Evolutionary conservation across 2,797 vertebrate species (phyloP).

Genomic region (Ctenopoma kingsleyae): DNA sequence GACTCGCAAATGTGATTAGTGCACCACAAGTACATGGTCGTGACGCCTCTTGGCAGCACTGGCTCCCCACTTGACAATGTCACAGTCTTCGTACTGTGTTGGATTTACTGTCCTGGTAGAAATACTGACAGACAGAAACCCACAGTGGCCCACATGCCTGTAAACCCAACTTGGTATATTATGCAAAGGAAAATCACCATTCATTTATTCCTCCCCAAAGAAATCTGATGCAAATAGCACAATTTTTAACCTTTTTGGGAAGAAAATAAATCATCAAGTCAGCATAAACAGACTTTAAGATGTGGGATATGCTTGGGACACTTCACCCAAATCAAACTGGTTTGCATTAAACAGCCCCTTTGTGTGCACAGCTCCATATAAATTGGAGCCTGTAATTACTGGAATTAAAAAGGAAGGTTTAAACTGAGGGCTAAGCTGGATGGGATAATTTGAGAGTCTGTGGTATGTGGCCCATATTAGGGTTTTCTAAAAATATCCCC

Average conservation of each 20-base stretch:
- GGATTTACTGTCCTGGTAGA: slow-evolving; percentile 77
- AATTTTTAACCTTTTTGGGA: slow-evolving; percentile 79
- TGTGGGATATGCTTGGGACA: slow-evolving; percentile 88
- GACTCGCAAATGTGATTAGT: slow-evolving; percentile 76
- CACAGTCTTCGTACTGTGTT: slow-evolving; percentile 65
- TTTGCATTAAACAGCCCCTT: slow-evolving; percentile 90
- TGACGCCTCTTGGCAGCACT: slow-evolving; percentile 58
- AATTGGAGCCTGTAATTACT: slow-evolving; percentile 92
- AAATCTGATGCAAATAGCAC: slow-evolving; percentile 82
- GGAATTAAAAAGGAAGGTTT: slow-evolving; percentile 92
- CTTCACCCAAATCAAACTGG: slow-evolving; percentile 89
- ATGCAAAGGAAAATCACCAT: slow-evolving; percentile 75
- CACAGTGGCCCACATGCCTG: slow-evolving; percentile 63
- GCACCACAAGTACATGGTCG: slow-evolving; percentile 72
- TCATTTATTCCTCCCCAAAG: slow-evolving; percentile 76
- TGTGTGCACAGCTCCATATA: slow-evolving; percentile 89
- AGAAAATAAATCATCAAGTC: slow-evolving; percentile 88
- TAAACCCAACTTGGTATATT: slow-evolving; percentile 68
- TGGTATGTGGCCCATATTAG: slow-evolving; percentile 92
- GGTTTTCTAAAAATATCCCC: slow-evolving; percentile 90
- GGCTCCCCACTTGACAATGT: slow-evolving; percentile 67
- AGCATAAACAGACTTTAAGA: slow-evolving; percentile 87
- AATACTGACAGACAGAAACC: slow-evolving; percentile 73
- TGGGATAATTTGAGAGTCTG: slow-evolving; percentile 93
- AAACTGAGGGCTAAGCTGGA: slow-evolving; percentile 90